These are phyloP conservation scores for Taenioides sp. DNA, from an alignment of 2,797 vertebrate genomes.

Conservation along the genomic window DNA sequence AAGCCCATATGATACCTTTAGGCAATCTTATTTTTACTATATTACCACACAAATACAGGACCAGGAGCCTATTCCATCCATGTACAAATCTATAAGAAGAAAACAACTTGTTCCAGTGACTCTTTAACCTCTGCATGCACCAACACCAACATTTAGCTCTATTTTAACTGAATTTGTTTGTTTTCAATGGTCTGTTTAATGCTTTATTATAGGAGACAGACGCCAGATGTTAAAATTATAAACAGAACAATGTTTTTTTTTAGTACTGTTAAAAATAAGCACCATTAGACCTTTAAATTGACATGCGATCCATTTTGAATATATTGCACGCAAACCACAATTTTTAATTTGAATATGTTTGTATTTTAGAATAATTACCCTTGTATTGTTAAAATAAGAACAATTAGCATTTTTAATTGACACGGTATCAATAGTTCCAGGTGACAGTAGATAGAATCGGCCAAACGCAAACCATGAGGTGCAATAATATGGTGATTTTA, in stretches of 20 bases:
- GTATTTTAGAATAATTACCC: too few relatives aligned
- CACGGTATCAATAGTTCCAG: too few relatives aligned
- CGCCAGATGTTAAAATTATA: neutral
- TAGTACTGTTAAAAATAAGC: neutral
- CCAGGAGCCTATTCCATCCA: neutral
- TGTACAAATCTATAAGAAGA: too few relatives aligned
- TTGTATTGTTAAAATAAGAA: too few relatives aligned
- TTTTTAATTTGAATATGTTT: too few relatives aligned
- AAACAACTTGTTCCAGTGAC: neutral
- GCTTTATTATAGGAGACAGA: neutral
- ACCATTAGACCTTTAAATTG: neutral
- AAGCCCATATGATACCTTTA: neutral
- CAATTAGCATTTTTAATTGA: too few relatives aligned
- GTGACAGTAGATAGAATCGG: too few relatives aligned
- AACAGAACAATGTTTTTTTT: neutral
- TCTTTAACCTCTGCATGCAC: too few relatives aligned
- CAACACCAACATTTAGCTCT: neutral
- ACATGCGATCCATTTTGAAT: neutral
- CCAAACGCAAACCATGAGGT: too few relatives aligned
- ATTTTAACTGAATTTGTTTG: neutral
- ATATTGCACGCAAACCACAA: neutral
- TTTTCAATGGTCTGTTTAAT: neutral
- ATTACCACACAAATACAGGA: neutral
- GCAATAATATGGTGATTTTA: too few relatives aligned
- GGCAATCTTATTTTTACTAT: neutral